Evolutionary conservation across 1,140 invertebrate genomes (phyloP).

Genomic region (Nephotettix cincticeps): DNA sequence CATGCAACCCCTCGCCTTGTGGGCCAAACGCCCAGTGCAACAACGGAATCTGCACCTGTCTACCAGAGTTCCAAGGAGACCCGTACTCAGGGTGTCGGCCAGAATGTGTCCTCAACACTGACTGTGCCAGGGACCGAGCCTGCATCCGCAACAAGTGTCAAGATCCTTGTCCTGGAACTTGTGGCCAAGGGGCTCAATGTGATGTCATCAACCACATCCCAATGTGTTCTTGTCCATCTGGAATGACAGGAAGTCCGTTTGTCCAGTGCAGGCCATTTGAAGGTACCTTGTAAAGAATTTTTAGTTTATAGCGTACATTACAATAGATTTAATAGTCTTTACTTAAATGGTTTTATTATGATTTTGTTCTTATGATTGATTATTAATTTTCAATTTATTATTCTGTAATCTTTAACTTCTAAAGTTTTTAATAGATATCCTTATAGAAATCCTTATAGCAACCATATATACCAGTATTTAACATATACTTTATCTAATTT

Average conservation of each 20-base stretch:
- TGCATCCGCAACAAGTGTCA: slow-evolving; percentile 72
- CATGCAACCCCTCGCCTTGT: slow-evolving; percentile 72
- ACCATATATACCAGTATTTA: too few relatives aligned
- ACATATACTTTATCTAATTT: too few relatives aligned
- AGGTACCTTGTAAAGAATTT: slow-evolving; percentile 51
- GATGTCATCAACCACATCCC: slow-evolving; percentile 64
- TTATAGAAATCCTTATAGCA: too few relatives aligned
- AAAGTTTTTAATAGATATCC: too few relatives aligned
- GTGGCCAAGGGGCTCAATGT: slow-evolving; percentile 68
- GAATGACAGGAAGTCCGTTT: slow-evolving; percentile 73
- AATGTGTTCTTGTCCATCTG: slow-evolving; percentile 64
- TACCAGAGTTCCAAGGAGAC: slow-evolving; percentile 60
- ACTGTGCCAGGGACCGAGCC: slow-evolving; percentile 62
- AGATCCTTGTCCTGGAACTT: slow-evolving; percentile 71
- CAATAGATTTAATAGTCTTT: too few relatives aligned
- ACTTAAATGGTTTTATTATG: too few relatives aligned
- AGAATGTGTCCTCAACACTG: slow-evolving; percentile 62
- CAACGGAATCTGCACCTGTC: slow-evolving; percentile 59
- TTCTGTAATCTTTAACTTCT: too few relatives aligned
- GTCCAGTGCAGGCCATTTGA: slow-evolving; percentile 55
- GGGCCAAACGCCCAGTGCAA: slow-evolving; percentile 69
- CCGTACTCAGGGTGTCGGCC: slow-evolving; percentile 61
- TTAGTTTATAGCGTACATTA: too few relatives aligned
- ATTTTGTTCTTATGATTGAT: too few relatives aligned
- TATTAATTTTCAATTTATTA: too few relatives aligned